Base-by-base conservation (phyloP, 2,797 vertebrate genomes). In the Epinephelus malabaricus region DNA sequence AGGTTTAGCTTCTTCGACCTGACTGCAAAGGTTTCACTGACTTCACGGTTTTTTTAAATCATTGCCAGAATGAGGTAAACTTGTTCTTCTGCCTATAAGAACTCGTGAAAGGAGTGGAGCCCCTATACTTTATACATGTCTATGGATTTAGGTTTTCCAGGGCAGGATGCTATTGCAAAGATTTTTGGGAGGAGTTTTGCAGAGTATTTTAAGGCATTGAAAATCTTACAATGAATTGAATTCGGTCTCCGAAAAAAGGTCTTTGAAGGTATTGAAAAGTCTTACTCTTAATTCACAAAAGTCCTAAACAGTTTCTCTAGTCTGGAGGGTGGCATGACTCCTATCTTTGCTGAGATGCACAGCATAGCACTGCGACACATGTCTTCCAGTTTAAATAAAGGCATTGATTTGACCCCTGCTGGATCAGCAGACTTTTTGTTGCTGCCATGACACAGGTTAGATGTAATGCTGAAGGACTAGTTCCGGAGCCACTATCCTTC, bases 21-120 rank as follows among this genome's bases (percentile, higher is more conserved):
- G 27, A 58, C 63, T 73, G 50, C 49, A 67, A 76, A 76, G 70
- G 58, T 85, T 90, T 86, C 25, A 84, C 72, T 23, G 17, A 64
- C 58, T 62, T 82, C 21, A 23, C n/a, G 15, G n/a, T 17, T 68
- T 88, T 79, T 30, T 34, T 30, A 30, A 83, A 72, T 83, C 21
- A 78, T 90, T 82, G 68, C 18, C 49, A 66, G 56, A 50, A 54
- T 49, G 4, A 80, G 65, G n/a, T 25, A 15, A 9, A 51, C n/a
- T 23, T 66, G 17, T 73, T 43, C 34, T 15, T 59, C 55, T 73
- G 43, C 47, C 59, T 38, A 3, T 74, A 65, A 30, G 21, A 55
- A 25, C 38, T 61, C 34, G 30, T 47, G 45, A 69, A 69, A 67
- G 1, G 6, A 65, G 45, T 49, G 51, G 46, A 13, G 30, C 19